These are phyloP conservation scores for Anabacerthia variegaticeps DNA, from an alignment of 2,797 vertebrate genomes.

Conservation along the genomic window DNA sequence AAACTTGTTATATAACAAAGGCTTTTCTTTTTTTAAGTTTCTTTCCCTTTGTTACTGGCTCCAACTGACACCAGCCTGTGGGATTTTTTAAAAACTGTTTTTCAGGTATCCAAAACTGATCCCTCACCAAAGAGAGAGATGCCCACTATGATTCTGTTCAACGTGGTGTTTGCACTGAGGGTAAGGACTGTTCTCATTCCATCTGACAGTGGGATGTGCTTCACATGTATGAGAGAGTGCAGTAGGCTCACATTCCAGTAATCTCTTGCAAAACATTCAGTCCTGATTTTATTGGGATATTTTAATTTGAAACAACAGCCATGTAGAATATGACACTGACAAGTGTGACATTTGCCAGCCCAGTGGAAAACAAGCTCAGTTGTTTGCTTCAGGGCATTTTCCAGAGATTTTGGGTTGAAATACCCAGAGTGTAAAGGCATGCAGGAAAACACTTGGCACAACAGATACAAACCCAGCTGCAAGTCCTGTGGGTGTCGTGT, in stretches of 20 bases:
- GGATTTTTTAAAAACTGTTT: constrained; percentile 8
- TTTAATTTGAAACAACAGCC: not conserved
- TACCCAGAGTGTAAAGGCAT: not conserved
- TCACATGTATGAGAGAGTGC: not conserved
- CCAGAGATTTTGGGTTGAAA: not conserved
- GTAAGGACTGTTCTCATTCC: constrained; percentile 75
- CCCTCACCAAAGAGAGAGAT: constrained; percentile 97
- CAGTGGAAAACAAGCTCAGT: not conserved
- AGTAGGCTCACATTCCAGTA: not conserved
- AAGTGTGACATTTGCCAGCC: not conserved
- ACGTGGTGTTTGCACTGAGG: constrained; percentile 95
- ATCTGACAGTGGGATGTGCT: not conserved
- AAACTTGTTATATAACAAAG: not conserved
- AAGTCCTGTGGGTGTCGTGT: not conserved
- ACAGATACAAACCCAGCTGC: not conserved
- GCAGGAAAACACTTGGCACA: not conserved
- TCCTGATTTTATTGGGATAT: not conserved
- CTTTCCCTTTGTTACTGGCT: not conserved
- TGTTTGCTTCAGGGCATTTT: not conserved
- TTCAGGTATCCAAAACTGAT: constrained; percentile 93
- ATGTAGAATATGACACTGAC: not conserved
- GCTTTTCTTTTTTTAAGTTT: not conserved
- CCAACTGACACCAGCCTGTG: not conserved
- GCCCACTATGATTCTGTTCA: constrained; percentile 98
- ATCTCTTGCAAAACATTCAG: not conserved